Base-by-base conservation (phyloP, 2,797 vertebrate species). In the Cheirogaleus major region DNA sequence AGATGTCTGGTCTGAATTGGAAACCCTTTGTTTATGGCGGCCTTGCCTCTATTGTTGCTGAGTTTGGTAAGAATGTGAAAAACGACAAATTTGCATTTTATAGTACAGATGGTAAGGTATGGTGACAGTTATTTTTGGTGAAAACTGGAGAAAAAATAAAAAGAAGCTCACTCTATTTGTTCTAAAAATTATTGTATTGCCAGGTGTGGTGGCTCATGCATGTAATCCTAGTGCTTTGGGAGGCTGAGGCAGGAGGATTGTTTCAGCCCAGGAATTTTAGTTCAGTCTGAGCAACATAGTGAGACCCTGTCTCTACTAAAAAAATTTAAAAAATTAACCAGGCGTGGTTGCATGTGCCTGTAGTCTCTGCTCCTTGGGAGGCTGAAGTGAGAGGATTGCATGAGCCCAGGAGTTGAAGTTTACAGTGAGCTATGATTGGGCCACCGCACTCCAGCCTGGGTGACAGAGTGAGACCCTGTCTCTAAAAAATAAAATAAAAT, bases 11-110 rank as follows among this genome's bases (percentile, higher is more conserved):
- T 98, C 97, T 99, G 95, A 99, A 99, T 98, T 99, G 99, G 99
- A 99, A 99, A 98, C 99, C 99, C 93, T 99, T 99, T 98, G 99
- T 99, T 96, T 99, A 99, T 96, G 99, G 99, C 97, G 99, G 99
- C 97, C 99, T 99, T 99, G 99, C 99, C 98, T 99, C 99, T 96
- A 99, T 99, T 96, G 99, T 99, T 98, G 99, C 99, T 98, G 99
- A 99, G 98, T 99, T 99, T 97, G 99, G 99, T 99, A 98, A 99
- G 99, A 93, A 96, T 96, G 32, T 93, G 82, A 97, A 88, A 91
- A 72, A 61, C 97, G 95, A 95, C n/a, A 88, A 88, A 79, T 92
- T 35, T 70, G 35, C 70, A 80, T 80, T 81, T 93, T 80, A 79
- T 61, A 32, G 41, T 93, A 80, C 45, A 88, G 43, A 88, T 84